phyloP scores from a whole-genome alignment of 2,113 vertebrate genomes.

The Epinephelus fuscoguttatus region DNA sequence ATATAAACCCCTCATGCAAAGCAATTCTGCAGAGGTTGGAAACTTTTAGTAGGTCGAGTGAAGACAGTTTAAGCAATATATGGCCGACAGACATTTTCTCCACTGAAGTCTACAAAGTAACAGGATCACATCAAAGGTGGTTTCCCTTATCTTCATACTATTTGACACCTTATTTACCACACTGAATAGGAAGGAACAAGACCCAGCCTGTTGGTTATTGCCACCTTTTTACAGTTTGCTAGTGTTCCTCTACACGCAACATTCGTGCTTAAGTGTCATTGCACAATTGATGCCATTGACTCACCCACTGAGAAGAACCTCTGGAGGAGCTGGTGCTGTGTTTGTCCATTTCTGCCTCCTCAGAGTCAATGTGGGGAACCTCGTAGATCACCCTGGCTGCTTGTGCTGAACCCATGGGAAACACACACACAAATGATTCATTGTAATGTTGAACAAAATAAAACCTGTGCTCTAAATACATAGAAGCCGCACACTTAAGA shows the following conservation, averaged over 20 bases:
- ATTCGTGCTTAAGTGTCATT: background rate
- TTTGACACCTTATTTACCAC: background rate
- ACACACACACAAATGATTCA: slow-evolving; percentile 12
- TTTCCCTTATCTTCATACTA: background rate
- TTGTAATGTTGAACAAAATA: background rate
- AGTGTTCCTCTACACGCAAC: background rate
- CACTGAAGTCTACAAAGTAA: background rate
- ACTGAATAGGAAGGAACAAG: background rate
- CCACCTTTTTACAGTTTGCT: background rate
- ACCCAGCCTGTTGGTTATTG: background rate
- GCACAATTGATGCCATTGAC: background rate
- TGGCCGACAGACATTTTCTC: background rate
- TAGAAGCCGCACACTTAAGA: background rate
- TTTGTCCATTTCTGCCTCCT: slow-evolving; percentile 59
- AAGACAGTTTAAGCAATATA: background rate
- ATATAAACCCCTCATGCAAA: background rate
- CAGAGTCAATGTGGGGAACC: slow-evolving; percentile 66
- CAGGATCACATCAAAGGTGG: background rate
- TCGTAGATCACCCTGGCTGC: slow-evolving; percentile 74
- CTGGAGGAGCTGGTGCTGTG: slow-evolving; percentile 68
- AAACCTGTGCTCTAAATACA: background rate
- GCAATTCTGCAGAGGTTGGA: background rate
- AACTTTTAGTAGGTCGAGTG: background rate
- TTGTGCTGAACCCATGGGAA: slow-evolving; percentile 7
- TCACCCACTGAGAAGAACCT: slow-evolving; percentile 76